Evolutionary conservation across 1,140 invertebrate species (phyloP).

Genomic region (Macrobrachium rosenbergii): DNA sequence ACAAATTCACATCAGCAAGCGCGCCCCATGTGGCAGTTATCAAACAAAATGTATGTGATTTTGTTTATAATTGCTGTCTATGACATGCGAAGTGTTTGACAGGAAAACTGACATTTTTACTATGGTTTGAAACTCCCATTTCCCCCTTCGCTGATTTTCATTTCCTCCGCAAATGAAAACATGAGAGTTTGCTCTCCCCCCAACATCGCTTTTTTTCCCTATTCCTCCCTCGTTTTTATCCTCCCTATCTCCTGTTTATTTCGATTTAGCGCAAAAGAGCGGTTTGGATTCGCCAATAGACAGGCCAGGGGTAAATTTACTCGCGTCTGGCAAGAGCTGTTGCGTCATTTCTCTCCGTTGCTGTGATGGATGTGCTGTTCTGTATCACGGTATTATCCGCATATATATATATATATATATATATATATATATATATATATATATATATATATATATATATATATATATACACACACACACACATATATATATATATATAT

Average conservation of each 20-base stretch:
- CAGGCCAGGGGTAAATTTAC: too few species aligned
- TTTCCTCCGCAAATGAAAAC: too few species aligned
- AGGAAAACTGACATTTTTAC: neutral
- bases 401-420: neutral
- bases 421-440: neutral
- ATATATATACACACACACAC: conserved; percentile 13
- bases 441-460: conserved; percentile 15
- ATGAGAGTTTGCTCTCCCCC: too few species aligned
- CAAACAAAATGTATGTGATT: conserved; percentile 41
- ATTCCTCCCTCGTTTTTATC: too few species aligned
- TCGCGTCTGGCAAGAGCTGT: too few species aligned
- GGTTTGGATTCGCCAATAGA: too few species aligned
- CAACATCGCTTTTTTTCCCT: too few species aligned
- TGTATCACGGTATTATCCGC: neutral
- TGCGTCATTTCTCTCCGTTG: too few species aligned
- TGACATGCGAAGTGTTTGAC: neutral
- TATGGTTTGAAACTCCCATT: neutral
- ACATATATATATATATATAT: neutral
- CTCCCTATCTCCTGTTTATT: too few species aligned
- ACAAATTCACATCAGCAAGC: conserved; percentile 8
- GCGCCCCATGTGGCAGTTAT: conserved; percentile 30
- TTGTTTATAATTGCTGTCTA: conserved; percentile 35
- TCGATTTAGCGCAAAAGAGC: too few species aligned
- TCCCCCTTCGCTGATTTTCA: too few species aligned
- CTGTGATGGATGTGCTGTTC: neutral